Evolutionary conservation across 2,113 vertebrate species (phyloP).

Genomic region (Zosterops japonicus): DNA sequence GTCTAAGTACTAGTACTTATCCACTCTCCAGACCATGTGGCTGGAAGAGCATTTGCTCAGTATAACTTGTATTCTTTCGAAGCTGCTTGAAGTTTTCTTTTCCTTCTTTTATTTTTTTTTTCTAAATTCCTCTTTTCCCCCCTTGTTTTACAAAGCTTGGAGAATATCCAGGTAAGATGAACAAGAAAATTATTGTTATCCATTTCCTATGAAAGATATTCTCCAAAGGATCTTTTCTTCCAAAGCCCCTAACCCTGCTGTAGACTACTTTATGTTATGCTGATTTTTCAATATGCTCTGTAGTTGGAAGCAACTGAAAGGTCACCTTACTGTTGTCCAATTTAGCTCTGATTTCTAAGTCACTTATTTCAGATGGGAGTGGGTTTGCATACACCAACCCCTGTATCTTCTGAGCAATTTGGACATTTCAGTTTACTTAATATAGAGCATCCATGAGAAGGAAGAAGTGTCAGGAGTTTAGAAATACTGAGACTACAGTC

Average conservation of each 20-base stretch:
- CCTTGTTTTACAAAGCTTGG: not conserved
- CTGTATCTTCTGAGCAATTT: not conserved
- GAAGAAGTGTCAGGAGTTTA: not conserved
- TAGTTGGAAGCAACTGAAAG: not conserved
- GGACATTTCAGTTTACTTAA: not conserved
- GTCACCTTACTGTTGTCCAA: not conserved
- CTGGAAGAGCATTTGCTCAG: not conserved
- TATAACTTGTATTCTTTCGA: not conserved
- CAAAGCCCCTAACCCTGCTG: not conserved
- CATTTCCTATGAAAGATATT: not conserved
- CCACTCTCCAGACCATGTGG: not conserved
- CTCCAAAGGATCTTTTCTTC: not conserved
- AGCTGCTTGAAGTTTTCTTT: not conserved
- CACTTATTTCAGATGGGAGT: not conserved
- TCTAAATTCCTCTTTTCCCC: rapidly evolving
- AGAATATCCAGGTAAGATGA: not conserved
- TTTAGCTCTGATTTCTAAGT: not conserved
- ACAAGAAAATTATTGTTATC: not conserved
- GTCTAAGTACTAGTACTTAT: not conserved
- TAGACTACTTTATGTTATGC: not conserved
- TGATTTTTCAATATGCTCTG: not conserved
- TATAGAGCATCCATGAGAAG: not conserved
- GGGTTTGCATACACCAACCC: not conserved
- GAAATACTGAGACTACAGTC: not conserved
- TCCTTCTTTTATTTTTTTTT: too few species aligned